A percentile compares a stretch with the other conserved stretches of the same genome.
Evolutionary conservation across 2,888 invertebrate species (phyloP).

Genomic region (Pseudococcus jackbeardsleyi): DNA sequence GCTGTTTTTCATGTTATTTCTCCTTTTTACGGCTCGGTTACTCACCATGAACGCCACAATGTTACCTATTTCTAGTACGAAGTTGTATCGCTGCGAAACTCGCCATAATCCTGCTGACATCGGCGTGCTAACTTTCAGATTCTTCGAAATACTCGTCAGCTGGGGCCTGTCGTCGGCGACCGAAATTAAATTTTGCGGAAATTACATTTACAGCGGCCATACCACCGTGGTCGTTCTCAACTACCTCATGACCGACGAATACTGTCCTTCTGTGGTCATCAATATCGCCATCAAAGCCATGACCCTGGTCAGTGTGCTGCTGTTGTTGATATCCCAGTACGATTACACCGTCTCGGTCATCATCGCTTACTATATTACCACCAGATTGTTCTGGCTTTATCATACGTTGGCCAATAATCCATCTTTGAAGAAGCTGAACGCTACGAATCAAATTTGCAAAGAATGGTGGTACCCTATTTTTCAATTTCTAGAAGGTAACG

Average conservation of each 20-base stretch:
- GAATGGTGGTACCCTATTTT: constrained; percentile 62
- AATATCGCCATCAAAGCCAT: constrained; percentile 15
- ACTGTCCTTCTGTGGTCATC: constrained; percentile 5
- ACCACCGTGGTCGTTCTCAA: constrained; percentile 52
- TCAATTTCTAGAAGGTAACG: constrained; percentile 58
- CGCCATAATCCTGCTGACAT: neutral
- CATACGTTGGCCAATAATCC: constrained; percentile 60
- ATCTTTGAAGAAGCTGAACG: constrained; percentile 44
- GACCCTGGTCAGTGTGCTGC: constrained; percentile 27
- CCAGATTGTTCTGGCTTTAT: constrained; percentile 57
- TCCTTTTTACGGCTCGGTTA: constrained; percentile 47
- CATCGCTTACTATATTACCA: constrained; percentile 59
- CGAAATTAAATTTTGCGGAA: constrained; percentile 55
- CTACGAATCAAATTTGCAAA: constrained; percentile 58
- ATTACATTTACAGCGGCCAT: constrained; percentile 59
- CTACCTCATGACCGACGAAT: constrained; percentile 53
- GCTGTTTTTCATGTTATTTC: constrained; percentile 46
- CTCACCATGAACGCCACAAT: constrained; percentile 61
- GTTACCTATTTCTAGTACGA: constrained; percentile 57
- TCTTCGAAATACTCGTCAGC: constrained; percentile 30
- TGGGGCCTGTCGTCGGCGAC: constrained; percentile 35
- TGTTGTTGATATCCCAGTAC: constrained; percentile 8
- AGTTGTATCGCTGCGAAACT: constrained; percentile 26
- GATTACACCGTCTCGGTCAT: constrained; percentile 61
- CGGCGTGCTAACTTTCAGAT: constrained; percentile 25